Evolutionary conservation across 2,888 invertebrate genomes (phyloP), one percentile per base, ranked within the genome.

Genomic region (Hypselothyrea guttata): DNA sequence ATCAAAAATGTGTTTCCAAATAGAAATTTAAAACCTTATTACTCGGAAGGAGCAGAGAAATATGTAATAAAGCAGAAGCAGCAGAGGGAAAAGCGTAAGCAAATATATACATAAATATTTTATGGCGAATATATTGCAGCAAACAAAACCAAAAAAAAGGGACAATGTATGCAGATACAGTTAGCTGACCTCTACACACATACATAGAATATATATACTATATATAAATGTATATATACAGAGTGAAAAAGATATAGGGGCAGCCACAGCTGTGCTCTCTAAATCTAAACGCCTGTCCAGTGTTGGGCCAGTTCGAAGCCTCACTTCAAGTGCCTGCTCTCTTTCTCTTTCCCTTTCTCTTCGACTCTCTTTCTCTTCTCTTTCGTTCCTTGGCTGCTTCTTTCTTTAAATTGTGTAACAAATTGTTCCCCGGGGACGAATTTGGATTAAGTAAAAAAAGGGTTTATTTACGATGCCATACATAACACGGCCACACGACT

Each of bases 11-110:
- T 62, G 68, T 56, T 82, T 68, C 42, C 42, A 64, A 84, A 81
- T 84, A 77, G 86, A 85, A 85, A 81, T 81, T 84, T 81, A 85
- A 81, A 83, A 81, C 77, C 78, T 70, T 86, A 81, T 86, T 71
- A 84, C 77, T 53, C 45, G 56, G 28, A 60, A 57, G 46, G 30
- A 45, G 44, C 33, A 34, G 33, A 51, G 45, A 11, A 15, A 28
- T 12, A 38, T 35, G 38, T 22, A 40, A 22, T 22, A 22, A 22
- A 22, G 22, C 2, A 22, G 22, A 2, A 22, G 22, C 22, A 2
- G 22, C 2, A 22, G 5, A 22, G 22, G 5, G 22, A 22, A 22
- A 5, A 22, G 22, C 22, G 22, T 5, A 22, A 5, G 22, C 22
- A 22, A 22, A 31, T 42, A 42, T 57, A 65, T 63, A 79, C 69